Conservation (phyloP, 2,888 invertebrate species). For the Lasioglossum villosulum region DNA sequence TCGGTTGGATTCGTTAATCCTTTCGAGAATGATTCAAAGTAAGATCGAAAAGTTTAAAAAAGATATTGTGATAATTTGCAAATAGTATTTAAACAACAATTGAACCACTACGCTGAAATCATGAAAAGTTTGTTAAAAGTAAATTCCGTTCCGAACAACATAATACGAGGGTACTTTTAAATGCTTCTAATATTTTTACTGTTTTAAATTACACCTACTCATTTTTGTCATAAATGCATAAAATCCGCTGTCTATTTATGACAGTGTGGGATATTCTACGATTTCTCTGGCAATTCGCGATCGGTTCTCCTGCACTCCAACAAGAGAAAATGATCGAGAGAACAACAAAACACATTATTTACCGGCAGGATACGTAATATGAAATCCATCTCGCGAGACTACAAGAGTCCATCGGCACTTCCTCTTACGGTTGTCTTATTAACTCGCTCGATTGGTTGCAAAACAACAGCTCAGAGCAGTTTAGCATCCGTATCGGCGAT, state of each 20-base stretch:
- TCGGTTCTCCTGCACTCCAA: background rate
- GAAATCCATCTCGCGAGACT: background rate
- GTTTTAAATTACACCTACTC: too few relatives aligned
- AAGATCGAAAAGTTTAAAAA: too few relatives aligned
- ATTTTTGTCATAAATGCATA: too few relatives aligned
- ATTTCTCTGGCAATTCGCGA: background rate
- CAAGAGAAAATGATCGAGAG: background rate
- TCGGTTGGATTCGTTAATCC: background rate
- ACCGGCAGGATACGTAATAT: background rate
- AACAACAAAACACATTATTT: background rate
- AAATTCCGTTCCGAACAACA: too few relatives aligned
- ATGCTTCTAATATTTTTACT: too few relatives aligned
- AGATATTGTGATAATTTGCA: too few relatives aligned
- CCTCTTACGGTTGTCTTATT: background rate
- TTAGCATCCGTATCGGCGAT: constrained; percentile 7
- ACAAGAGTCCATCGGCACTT: background rate
- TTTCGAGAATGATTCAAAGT: too few relatives aligned
- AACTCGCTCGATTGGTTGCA: background rate
- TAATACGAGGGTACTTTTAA: too few relatives aligned
- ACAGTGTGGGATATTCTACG: background rate
- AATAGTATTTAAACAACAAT: too few relatives aligned
- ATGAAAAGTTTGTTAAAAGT: too few relatives aligned
- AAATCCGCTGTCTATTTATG: background rate
- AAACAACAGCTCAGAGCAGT: background rate
- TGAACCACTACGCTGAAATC: too few relatives aligned